phyloP scores from a whole-genome alignment of 2,797 vertebrate species.

The Poecilia gillii region DNA sequence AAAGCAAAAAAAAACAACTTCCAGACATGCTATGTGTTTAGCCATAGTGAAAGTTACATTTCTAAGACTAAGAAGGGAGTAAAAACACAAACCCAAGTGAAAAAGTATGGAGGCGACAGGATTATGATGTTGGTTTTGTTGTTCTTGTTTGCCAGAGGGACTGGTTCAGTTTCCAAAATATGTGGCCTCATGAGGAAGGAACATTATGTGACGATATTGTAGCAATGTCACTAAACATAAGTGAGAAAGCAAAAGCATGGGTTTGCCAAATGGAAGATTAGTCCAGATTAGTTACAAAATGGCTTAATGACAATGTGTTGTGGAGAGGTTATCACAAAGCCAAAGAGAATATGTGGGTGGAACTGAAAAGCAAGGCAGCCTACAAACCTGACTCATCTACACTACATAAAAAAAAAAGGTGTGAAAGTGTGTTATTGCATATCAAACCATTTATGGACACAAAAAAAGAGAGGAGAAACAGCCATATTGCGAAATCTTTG shows the following conservation, averaged over 20 bases:
- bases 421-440: background rate
- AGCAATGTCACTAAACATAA: background rate
- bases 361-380: background rate
- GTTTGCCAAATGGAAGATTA: background rate
- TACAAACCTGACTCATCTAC: background rate
- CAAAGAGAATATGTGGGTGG: background rate
- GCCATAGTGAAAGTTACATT: background rate
- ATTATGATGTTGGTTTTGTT: background rate
- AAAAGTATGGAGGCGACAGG: background rate
- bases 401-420: conserved; percentile 1
- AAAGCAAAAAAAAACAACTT: background rate
- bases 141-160: background rate
- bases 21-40: background rate
- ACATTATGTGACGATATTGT: background rate
- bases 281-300: background rate
- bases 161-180: background rate
- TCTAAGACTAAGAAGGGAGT: background rate
- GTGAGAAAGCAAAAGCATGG: background rate
- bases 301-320: background rate
- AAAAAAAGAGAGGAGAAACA: conserved; percentile 59
- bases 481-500: conserved; percentile 77
- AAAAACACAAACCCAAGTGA: background rate
- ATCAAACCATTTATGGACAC: conserved; percentile 35
- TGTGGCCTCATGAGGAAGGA: background rate
- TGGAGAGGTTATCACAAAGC: background rate